Conservation (phyloP, 35 echinoderm and acorn worm species). For the Hemicentrotus pulcherrimus region DNA sequence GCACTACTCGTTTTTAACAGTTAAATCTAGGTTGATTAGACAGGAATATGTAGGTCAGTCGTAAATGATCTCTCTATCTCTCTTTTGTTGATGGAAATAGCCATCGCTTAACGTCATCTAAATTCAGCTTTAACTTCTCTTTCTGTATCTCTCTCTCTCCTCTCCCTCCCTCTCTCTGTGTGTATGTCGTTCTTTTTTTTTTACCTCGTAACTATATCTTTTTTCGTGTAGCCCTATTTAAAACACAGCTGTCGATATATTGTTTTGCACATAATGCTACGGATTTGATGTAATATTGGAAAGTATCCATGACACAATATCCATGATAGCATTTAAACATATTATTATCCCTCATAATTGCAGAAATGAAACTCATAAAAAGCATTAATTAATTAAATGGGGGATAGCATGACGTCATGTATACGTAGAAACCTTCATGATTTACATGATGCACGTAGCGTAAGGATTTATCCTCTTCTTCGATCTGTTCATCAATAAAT, state of each 20-base stretch:
- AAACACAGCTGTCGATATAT: background rate
- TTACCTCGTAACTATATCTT: background rate
- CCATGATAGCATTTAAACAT: background rate
- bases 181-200: no score
- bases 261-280: background rate
- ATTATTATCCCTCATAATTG: background rate
- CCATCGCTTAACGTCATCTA: background rate
- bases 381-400: background rate
- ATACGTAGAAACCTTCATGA: background rate
- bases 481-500: background rate
- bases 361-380: background rate
- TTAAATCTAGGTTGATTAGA: constrained; percentile 28
- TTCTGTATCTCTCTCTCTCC: background rate
- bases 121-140: background rate
- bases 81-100: background rate
- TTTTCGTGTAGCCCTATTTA: background rate
- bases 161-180: background rate
- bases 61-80: background rate
- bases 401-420: background rate
- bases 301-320: background rate
- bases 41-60: constrained; percentile 22
- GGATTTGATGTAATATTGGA: background rate
- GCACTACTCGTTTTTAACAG: constrained; percentile 16
- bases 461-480: background rate
- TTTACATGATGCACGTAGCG: background rate